These are phyloP conservation scores for Blastobasis lacticolella DNA, from an alignment of 2,888 invertebrate genomes.

Conservation along the genomic window DNA sequence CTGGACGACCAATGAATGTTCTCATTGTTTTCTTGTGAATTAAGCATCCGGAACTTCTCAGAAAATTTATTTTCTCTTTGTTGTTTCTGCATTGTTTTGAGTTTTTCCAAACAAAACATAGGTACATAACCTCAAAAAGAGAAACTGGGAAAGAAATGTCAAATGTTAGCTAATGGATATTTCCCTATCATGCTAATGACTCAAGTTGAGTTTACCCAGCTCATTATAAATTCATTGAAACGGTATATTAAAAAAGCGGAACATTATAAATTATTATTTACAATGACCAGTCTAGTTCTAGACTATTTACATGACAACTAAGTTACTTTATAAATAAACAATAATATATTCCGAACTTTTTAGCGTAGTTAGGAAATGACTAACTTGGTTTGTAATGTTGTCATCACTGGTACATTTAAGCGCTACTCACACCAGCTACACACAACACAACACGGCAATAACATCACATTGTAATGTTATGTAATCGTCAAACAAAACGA, in stretches of 20 bases:
- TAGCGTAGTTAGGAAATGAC: no score
- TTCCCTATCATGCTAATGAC: background rate
- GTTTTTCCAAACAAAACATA: background rate
- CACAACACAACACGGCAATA: no score
- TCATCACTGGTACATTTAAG: no score
- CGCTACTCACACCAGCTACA: no score
- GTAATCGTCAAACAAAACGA: no score
- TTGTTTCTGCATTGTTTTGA: constrained; percentile 31
- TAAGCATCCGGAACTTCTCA: constrained; percentile 43
- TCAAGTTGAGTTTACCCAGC: background rate
- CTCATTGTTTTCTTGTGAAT: constrained; percentile 47
- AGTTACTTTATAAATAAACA: no score
- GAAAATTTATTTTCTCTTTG: constrained; percentile 39
- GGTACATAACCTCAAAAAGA: background rate
- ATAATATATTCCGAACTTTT: no score
- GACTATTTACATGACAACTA: no score
- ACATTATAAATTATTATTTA: background rate
- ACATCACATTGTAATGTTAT: no score
- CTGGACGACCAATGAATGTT: constrained; percentile 57
- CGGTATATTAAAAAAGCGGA: background rate
- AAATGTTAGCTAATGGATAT: background rate
- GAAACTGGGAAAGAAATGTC: background rate
- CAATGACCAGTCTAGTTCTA: no score
- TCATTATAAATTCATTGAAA: background rate
- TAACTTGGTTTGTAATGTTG: no score